phyloP scores from a whole-genome alignment of 1,140 invertebrate species.

The Apolygus lucorum region DNA sequence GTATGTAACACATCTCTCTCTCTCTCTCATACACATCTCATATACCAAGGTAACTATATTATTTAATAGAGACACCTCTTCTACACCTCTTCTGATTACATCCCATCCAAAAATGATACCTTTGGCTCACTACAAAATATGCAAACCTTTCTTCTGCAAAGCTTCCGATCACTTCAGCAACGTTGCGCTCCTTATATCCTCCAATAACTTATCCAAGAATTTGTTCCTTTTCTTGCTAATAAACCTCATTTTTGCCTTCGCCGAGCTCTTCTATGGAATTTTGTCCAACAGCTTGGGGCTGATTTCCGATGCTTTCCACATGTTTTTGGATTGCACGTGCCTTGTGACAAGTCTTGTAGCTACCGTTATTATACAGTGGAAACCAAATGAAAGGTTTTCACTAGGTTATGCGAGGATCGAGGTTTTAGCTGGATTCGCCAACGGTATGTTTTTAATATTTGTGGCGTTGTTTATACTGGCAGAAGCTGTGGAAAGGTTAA shows the following conservation, averaged over 20 bases:
- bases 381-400: slow-evolving; percentile 85
- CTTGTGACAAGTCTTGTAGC: slow-evolving; percentile 86
- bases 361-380: slow-evolving; percentile 85
- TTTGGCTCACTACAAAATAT: slow-evolving; percentile 63
- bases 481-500: slow-evolving; percentile 81
- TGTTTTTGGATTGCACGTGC: slow-evolving; percentile 98
- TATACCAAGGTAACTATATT: too few species aligned
- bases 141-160: slow-evolving; percentile 36
- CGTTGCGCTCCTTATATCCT: slow-evolving; percentile 78
- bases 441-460: slow-evolving; percentile 89
- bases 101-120: slow-evolving; percentile 69
- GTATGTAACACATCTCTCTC: too few species aligned
- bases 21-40: too few species aligned
- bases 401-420: slow-evolving; percentile 95
- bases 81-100: too few species aligned
- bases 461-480: slow-evolving; percentile 95
- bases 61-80: too few species aligned
- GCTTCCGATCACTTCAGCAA: slow-evolving; percentile 61
- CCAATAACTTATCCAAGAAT: slow-evolving; percentile 87
- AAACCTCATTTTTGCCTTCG: slow-evolving; percentile 92
- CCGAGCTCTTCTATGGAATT: slow-evolving; percentile 89
- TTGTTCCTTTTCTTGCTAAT: slow-evolving; percentile 86
- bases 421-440: slow-evolving; percentile 92
- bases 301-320: slow-evolving; percentile 97
- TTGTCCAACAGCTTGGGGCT: slow-evolving; percentile 92